Conservation (phyloP, 2,113 vertebrate species). For the Pitta sordida region DNA sequence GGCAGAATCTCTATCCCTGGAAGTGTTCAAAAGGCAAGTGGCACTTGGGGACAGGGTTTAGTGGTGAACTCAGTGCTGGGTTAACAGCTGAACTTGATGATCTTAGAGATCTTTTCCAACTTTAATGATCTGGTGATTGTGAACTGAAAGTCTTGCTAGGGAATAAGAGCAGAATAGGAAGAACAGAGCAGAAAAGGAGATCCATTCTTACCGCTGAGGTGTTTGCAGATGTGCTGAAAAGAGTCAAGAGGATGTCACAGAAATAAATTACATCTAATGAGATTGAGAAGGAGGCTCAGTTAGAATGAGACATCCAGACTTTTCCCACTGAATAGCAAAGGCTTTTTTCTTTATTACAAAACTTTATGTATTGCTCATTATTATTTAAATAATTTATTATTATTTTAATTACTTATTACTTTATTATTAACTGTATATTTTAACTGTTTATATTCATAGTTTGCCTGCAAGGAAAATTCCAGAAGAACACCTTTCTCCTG, state of each 20-base stretch:
- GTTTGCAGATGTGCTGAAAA: not conserved
- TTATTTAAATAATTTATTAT: too few species aligned
- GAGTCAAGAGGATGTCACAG: fast-evolving
- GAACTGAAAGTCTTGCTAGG: not conserved
- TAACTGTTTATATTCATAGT: too few species aligned
- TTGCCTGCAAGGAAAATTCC: not conserved
- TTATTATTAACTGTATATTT: too few species aligned
- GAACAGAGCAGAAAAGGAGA: not conserved
- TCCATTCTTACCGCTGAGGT: not conserved
- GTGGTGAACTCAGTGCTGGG: not conserved
- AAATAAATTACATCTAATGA: not conserved
- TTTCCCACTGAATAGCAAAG: not conserved
- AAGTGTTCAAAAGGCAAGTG: not conserved
- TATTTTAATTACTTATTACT: too few species aligned
- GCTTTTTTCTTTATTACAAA: not conserved
- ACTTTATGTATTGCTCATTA: too few species aligned
- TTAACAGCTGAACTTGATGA: not conserved
- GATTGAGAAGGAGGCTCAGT: not conserved
- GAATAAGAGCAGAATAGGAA: not conserved
- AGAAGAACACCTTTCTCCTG: not conserved
- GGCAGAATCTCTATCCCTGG: not conserved
- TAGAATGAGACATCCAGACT: not conserved
- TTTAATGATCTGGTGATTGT: not conserved
- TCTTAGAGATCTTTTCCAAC: too few species aligned
- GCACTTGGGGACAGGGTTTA: not conserved